A percentile compares a stretch with the other conserved stretches of the same genome.
Conservation (phyloP, 2,797 vertebrate genomes). For the Ataeniobius toweri region DNA sequence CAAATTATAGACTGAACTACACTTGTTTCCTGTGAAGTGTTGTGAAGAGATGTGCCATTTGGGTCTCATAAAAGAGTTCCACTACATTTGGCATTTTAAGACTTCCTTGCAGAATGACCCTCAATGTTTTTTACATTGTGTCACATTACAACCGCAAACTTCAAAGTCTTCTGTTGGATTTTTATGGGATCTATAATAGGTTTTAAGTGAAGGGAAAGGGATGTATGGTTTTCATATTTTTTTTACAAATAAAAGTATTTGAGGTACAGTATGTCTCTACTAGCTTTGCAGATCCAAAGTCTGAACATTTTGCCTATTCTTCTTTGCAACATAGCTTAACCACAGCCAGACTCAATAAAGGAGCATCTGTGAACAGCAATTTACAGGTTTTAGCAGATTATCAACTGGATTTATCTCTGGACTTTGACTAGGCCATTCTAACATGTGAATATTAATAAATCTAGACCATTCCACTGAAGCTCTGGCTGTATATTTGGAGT, state of each 20-base stretch:
- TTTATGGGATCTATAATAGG: neutral
- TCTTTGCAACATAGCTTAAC: too few species aligned
- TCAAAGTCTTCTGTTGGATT: neutral
- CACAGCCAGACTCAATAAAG: too few species aligned
- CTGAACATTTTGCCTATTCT: neutral
- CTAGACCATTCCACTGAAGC: neutral
- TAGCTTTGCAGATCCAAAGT: neutral
- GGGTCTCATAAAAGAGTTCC: neutral
- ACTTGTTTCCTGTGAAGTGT: conserved; percentile 4
- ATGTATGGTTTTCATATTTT: neutral
- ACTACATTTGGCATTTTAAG: neutral
- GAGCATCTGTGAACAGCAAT: neutral
- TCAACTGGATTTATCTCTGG: neutral
- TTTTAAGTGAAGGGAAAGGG: neutral
- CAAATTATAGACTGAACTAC: neutral
- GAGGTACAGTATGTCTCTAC: neutral
- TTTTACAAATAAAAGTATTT: neutral
- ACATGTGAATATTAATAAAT: neutral
- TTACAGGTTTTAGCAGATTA: neutral
- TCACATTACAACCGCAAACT: neutral
- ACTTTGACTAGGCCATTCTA: neutral
- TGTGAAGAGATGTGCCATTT: neutral
- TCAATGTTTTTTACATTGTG: neutral
- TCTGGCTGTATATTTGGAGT: neutral
- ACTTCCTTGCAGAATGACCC: neutral